phyloP scores from a whole-genome alignment of 2,888 invertebrate genomes.

The Colletes collaris region DNA sequence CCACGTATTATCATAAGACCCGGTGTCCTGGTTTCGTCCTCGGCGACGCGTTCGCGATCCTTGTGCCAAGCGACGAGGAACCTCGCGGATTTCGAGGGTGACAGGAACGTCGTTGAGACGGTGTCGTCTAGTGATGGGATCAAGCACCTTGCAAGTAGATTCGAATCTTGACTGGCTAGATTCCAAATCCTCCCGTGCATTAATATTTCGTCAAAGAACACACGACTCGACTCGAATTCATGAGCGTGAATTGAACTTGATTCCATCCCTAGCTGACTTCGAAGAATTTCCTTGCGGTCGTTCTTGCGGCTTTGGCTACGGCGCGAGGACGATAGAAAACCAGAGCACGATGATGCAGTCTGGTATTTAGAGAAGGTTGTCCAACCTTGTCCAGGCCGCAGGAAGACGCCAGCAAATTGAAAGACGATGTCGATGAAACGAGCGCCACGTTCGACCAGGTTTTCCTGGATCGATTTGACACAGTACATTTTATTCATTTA shows the following conservation, averaged over 20 bases:
- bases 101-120: slow-evolving; percentile 38
- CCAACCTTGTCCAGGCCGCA: background rate
- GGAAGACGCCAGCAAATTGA: slow-evolving; percentile 19
- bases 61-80: slow-evolving; percentile 11
- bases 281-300: slow-evolving; percentile 59
- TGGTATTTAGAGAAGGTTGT: slow-evolving; percentile 13
- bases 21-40: slow-evolving; percentile 27
- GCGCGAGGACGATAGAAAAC: slow-evolving; percentile 29
- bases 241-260: no score
- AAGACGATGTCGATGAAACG: slow-evolving; percentile 20
- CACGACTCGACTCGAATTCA: no score
- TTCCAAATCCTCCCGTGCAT: no score
- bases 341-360: slow-evolving; percentile 13
- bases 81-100: slow-evolving; percentile 44
- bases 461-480: slow-evolving; percentile 1
- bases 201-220: no score
- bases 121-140: slow-evolving; percentile 12
- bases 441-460: background rate
- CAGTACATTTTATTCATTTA: no score
- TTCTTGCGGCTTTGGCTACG: slow-evolving; percentile 26
- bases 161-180: no score
- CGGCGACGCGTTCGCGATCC: background rate
- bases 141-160: no score
- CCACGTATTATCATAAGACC: background rate
- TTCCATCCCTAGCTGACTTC: slow-evolving; percentile 4